Percentiles rank a stretch among this genome's conserved stretches.
These are phyloP conservation scores for Trichosurus vulpecula DNA, from an alignment of 2,797 vertebrate genomes.

Conservation along the genomic window DNA sequence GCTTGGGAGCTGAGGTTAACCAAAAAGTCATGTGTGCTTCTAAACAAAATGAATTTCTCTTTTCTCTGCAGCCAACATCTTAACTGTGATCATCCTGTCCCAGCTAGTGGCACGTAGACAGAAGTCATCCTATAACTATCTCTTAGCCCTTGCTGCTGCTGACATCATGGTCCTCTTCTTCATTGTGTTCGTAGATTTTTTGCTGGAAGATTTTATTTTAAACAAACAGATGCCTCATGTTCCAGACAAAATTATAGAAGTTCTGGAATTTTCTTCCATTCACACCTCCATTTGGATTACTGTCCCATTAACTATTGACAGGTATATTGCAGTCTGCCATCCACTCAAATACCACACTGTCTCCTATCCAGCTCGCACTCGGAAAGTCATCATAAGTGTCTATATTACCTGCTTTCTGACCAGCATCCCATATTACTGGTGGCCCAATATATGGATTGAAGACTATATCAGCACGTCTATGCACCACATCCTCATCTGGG, in stretches of 20 bases:
- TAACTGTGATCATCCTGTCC: conserved; percentile 97
- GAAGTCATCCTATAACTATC: conserved; percentile 99
- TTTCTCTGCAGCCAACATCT: conserved; percentile 92
- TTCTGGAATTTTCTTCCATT: conserved; percentile 97
- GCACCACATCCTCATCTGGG: conserved; percentile 95
- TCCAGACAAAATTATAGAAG: conserved; percentile 92
- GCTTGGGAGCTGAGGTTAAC: not conserved
- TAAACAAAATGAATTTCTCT: conserved; percentile 51
- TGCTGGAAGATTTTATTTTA: conserved; percentile 96
- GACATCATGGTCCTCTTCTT: conserved; percentile 97
- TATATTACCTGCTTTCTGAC: conserved; percentile 94
- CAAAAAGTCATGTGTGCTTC: not conserved
- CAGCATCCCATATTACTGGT: conserved; percentile 97
- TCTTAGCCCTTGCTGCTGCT: conserved; percentile 94
- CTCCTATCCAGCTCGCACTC: conserved; percentile 95
- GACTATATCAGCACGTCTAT: conserved; percentile 88
- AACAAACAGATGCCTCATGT: conserved; percentile 90
- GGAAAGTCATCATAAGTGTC: conserved; percentile 92
- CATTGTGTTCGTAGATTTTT: conserved; percentile 97
- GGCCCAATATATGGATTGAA: conserved; percentile 97
- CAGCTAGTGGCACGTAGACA: conserved; percentile 96
- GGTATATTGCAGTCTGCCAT: conserved; percentile 97
- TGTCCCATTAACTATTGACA: conserved; percentile 94
- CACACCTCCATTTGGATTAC: conserved; percentile 99
- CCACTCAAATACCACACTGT: conserved; percentile 95